These are phyloP conservation scores for Hirudinaria manillensis DNA, from an alignment of 2,888 invertebrate genomes.

Conservation along the genomic window DNA sequence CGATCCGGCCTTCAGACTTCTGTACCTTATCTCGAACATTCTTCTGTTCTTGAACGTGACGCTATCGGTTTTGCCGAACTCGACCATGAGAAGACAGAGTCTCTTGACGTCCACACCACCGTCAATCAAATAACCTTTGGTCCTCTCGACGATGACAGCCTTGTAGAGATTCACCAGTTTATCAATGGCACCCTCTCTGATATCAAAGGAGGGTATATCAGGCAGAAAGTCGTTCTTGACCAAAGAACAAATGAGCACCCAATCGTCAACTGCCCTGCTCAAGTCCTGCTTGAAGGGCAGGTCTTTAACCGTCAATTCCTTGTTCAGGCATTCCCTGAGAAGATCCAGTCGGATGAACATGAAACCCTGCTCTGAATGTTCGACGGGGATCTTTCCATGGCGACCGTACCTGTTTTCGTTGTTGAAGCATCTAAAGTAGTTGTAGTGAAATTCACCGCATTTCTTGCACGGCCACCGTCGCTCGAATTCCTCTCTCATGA, in stretches of 20 bases:
- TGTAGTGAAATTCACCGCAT: slow-evolving; percentile 66
- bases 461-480: slow-evolving; percentile 88
- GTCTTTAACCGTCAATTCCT: background rate
- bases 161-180: background rate
- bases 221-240: slow-evolving; percentile 2
- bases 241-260: slow-evolving; percentile 5
- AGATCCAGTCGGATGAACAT: background rate
- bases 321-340: background rate
- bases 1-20: too few relatives aligned
- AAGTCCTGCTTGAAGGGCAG: background rate
- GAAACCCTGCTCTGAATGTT: background rate
- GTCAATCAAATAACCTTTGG: background rate
- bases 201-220: background rate
- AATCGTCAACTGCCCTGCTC: background rate
- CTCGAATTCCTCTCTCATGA: slow-evolving; percentile 85
- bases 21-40: background rate
- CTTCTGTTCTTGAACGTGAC: background rate
- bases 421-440: background rate
- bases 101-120: background rate
- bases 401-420: background rate
- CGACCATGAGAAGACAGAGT: background rate
- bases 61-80: background rate
- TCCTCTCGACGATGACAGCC: background rate
- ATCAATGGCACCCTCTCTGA: slow-evolving; percentile 3
- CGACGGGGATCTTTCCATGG: background rate